Evolutionary conservation across 2,888 invertebrate genomes (phyloP), one percentile per base, ranked within the genome.

Genomic region (Parnassius apollo): DNA sequence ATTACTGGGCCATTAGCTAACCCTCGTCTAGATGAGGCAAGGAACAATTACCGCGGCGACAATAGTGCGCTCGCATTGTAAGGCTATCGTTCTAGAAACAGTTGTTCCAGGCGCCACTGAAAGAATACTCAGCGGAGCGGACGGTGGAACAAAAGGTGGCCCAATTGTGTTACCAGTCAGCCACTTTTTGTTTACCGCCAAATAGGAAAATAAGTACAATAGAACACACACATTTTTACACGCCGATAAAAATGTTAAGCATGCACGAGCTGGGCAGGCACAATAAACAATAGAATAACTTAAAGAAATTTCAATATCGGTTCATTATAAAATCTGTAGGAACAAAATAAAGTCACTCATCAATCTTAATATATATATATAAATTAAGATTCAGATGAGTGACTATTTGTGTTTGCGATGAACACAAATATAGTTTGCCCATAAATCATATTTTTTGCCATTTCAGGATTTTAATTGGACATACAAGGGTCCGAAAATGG

Each of bases 31-130:
- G 80, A 81, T 77, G 83, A 82, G 77, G 81, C 78, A 73, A 67
- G 78, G 77, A 74, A 83, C 82, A 84, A 85, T 85, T 83, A 84
- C 70, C 69, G 69, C 72, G 75, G 76, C 81, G 77, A 85, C 83
- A 85, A 84, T 83, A 81, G 81, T 80, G 74, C 74, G 70, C 73
- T 71, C 71, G 77, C 76, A 81, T 81, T 83, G 82, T 83, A 69
- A 72, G 75, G 75, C 77, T 81, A 81, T 82, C 85, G 83, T 74
- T 77, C 78, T 76, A 77, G 82, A 76, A 82, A 80, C 83, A 82
- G 84, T 82, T 80, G 83, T 80, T 82, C 71, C 80, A 76, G 73
- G 70, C 74, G 73, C 73, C 70, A 70, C 71, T 75, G 76, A 77
- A 80, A 82, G 81, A 82, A 81, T 73, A 71, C 72, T 71, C 75